A percentile compares a stretch with the other conserved stretches of the same genome.
Conservation (phyloP, 2,888 invertebrate species). For the Thera obeliscata region DNA sequence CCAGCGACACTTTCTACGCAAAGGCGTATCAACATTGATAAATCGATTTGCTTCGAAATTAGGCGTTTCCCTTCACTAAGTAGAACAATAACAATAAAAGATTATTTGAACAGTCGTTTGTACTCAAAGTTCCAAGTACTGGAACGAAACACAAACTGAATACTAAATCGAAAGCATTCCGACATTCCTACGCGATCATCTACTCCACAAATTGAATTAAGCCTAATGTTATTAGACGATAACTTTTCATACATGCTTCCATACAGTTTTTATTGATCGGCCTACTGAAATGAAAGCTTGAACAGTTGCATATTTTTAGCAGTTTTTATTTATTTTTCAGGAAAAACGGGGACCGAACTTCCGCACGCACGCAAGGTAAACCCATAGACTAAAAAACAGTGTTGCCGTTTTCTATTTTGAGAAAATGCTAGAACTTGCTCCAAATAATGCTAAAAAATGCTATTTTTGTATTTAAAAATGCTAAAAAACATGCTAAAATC, state of each 20-base stretch:
- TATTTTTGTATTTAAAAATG: too few relatives aligned
- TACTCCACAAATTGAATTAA: slow-evolving; percentile 70
- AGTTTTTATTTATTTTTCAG: slow-evolving; percentile 21
- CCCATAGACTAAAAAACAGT: too few relatives aligned
- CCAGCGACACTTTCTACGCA: slow-evolving; percentile 51
- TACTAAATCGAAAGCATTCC: slow-evolving; percentile 65
- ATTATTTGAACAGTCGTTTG: slow-evolving; percentile 47
- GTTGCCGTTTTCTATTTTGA: too few relatives aligned
- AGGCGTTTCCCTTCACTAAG: slow-evolving; percentile 44
- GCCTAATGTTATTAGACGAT: slow-evolving; percentile 50
- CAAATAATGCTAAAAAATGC: too few relatives aligned
- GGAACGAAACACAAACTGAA: slow-evolving; percentile 64
- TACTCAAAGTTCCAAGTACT: slow-evolving; percentile 51
- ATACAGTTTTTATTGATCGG: slow-evolving; percentile 20
- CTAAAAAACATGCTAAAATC: too few relatives aligned
- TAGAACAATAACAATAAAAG: slow-evolving; percentile 53
- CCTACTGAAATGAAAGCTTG: not conserved
- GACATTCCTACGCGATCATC: slow-evolving; percentile 63
- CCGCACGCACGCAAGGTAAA: not conserved
- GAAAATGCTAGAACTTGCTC: too few relatives aligned
- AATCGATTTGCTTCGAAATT: slow-evolving; percentile 47
- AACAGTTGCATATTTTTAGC: slow-evolving; percentile 18
- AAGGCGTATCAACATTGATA: slow-evolving; percentile 52
- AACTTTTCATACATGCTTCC: slow-evolving; percentile 27
- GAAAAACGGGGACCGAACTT: slow-evolving; percentile 15